A percentile compares a stretch with the other conserved stretches of the same genome.
These are phyloP conservation scores for Spheniscus humboldti DNA, from an alignment of 2,797 vertebrate species.

Conservation along the genomic window DNA sequence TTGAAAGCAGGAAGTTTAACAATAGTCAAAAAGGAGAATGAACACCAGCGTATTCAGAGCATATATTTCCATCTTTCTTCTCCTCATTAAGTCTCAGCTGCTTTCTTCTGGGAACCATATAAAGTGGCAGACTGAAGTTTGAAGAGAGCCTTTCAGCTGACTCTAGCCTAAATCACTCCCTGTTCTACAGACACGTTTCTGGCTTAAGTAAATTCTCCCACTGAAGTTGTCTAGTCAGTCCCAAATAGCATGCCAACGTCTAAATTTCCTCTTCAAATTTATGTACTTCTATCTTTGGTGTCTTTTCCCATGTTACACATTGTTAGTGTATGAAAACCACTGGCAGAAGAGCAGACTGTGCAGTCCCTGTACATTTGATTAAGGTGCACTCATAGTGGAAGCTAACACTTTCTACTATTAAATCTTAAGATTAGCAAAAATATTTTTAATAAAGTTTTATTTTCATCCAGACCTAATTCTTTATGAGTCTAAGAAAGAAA, in stretches of 20 bases:
- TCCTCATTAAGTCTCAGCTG: not conserved
- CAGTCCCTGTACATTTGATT: not conserved
- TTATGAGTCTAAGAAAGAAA: not conserved
- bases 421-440: not conserved
- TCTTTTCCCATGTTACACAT: not conserved
- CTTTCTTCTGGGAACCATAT: not conserved
- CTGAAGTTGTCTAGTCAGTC: not conserved
- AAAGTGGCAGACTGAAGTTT: not conserved
- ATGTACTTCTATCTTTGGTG: not conserved
- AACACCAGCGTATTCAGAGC: not conserved
- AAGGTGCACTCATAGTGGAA: not conserved
- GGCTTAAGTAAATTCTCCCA: not conserved
- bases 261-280: not conserved
- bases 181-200: not conserved
- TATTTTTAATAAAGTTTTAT: not conserved
- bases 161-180: not conserved
- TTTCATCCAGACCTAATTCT: not conserved
- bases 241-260: not conserved
- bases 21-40: not conserved
- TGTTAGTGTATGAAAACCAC: not conserved
- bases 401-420: not conserved
- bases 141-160: not conserved
- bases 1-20: not conserved
- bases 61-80: not conserved
- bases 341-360: not conserved